Evolutionary conservation across 2,113 vertebrate genomes (phyloP).

Genomic region (Megaleporinus macrocephalus): DNA sequence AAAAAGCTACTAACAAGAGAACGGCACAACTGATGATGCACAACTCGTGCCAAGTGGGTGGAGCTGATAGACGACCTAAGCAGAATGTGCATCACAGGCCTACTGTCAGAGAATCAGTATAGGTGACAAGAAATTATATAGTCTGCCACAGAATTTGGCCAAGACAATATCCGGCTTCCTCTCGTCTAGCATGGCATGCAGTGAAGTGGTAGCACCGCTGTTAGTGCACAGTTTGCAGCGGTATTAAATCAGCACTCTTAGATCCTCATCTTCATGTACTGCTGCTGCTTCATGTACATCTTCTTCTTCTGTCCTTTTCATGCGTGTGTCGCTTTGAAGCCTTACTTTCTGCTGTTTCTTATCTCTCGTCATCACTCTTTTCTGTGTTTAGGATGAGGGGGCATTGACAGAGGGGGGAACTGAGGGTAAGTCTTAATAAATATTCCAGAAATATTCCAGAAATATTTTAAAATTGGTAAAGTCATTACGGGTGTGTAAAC

Average conservation of each 20-base stretch:
- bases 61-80: no score
- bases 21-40: not conserved
- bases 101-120: not conserved
- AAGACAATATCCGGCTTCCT: not conserved
- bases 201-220: not conserved
- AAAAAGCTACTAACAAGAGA: not conserved
- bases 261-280: not conserved
- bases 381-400: slow-evolving; percentile 68
- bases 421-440: slow-evolving; percentile 27
- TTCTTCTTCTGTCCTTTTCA: not conserved
- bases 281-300: not conserved
- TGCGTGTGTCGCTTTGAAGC: not conserved
- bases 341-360: not conserved
- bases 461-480: slow-evolving; percentile 32
- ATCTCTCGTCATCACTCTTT: slow-evolving; percentile 5
- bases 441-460: not conserved
- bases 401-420: slow-evolving; percentile 58
- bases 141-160: not conserved
- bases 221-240: not conserved
- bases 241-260: not conserved
- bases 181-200: not conserved
- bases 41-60: not conserved
- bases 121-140: not conserved
- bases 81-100: not conserved
- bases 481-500: slow-evolving; percentile 17